Base-by-base conservation (phyloP, 2,888 invertebrate species). In the Lasius fuliginosus region DNA sequence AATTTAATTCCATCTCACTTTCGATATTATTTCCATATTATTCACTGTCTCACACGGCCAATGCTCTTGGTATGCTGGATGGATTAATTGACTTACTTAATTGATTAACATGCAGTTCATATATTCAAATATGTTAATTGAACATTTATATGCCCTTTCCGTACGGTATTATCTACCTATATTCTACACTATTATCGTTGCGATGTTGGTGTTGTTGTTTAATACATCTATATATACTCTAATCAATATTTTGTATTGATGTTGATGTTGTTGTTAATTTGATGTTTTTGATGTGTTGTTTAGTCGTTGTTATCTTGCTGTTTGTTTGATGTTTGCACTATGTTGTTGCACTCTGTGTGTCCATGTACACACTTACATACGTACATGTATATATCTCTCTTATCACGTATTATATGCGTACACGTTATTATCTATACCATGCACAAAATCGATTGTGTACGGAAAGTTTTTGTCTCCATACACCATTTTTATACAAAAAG, bases 1-100 rank as follows among this genome's bases (percentile, higher is more conserved):
- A 85, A 87, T 88, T 79, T 79, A 79, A 27, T 79, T 79, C 3
- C 27, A 71, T 81, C 12, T 71, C 42, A 62, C 74, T 71, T 60
- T 81, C 8, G 30, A 46, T 81, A 62, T 81, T 89, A 88, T 90
- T 86, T 91, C 84, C 92, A 90, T 92, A 90, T 94, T 93, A 93
- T 89, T 92, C 91, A 93, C 92, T 94, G 88, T 91, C 92, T 91
- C 92, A 94, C 94, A 94, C 94, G 92, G 93, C 93, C 92, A 94
- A 94, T 94, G 94, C 94, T 94, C 94, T 94, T 95, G 94, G 94
- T 94, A 94, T 94, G 95, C 94, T 94, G 94, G 94, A 94, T 95
- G 93, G 91, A 94, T 92, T 93, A 92, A 92, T 91, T 92, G 89
- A 90, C 88, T 89, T 91, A 91, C 91, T 92, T 91, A 77, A 92